Conservation (phyloP, 2,888 invertebrate species). For the Gari tellinella region DNA sequence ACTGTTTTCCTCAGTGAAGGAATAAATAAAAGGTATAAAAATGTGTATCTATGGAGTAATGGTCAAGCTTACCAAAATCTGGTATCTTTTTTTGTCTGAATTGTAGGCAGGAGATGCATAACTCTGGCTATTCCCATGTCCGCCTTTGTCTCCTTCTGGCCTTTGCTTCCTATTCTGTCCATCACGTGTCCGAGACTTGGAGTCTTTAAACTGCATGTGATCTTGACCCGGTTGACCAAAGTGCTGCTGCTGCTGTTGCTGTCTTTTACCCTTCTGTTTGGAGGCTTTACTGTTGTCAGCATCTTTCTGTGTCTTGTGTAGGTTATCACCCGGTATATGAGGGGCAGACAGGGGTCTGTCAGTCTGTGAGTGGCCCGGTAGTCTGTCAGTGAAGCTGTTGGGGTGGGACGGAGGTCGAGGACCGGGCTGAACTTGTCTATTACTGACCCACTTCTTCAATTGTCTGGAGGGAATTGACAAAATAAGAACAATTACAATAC, state of each 20-base stretch:
- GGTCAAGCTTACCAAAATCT: slow-evolving; percentile 66
- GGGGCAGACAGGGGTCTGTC: slow-evolving; percentile 11
- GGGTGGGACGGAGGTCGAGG: slow-evolving; percentile 11
- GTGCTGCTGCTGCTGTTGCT: slow-evolving; percentile 70
- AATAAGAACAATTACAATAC: too few species aligned
- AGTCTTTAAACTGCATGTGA: slow-evolving; percentile 63
- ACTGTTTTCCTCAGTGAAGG: too few species aligned
- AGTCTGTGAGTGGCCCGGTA: background rate
- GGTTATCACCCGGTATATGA: slow-evolving; percentile 13
- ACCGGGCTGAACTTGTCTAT: slow-evolving; percentile 12
- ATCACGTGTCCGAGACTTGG: slow-evolving; percentile 35
- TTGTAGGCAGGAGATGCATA: slow-evolving; percentile 53
- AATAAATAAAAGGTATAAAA: too few species aligned
- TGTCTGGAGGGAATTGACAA: too few species aligned
- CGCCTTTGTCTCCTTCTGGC: slow-evolving; percentile 25
- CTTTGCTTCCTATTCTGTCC: slow-evolving; percentile 22
- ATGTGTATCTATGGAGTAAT: too few species aligned
- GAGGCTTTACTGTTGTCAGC: slow-evolving; percentile 30
- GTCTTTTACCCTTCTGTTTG: slow-evolving; percentile 62
- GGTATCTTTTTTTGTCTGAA: slow-evolving; percentile 58
- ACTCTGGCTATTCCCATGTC: slow-evolving; percentile 19
- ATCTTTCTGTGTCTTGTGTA: slow-evolving; percentile 34
- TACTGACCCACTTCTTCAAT: slow-evolving; percentile 65
- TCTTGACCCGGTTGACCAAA: slow-evolving; percentile 73
- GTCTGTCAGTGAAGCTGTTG: slow-evolving; percentile 1